phyloP scores from a whole-genome alignment of 2,113 vertebrate species.

The Dicaeum eximium region DNA sequence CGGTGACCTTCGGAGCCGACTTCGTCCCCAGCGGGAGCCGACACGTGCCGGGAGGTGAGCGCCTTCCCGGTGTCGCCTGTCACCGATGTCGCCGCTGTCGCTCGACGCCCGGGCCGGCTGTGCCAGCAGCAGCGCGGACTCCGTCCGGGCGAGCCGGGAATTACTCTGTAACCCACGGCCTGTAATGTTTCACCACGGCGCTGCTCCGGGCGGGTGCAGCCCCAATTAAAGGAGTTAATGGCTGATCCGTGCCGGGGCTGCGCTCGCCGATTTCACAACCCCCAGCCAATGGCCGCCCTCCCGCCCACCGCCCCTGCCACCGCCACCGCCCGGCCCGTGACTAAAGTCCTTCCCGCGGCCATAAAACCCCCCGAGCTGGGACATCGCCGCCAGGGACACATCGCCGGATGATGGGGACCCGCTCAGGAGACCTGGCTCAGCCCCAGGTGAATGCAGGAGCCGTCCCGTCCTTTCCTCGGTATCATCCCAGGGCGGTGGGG shows the following conservation, averaged over 20 bases:
- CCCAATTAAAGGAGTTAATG: conserved; percentile 57
- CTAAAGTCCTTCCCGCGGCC: conserved; percentile 62
- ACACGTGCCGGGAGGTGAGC: not conserved
- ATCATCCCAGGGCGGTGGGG: not conserved
- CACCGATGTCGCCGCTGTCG: not conserved
- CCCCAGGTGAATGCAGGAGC: conserved; percentile 44
- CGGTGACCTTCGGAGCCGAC: conserved; percentile 39
- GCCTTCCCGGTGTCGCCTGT: not conserved
- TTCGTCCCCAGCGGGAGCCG: not conserved
- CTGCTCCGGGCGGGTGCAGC: not conserved
- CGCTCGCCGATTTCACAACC: conserved; percentile 43
- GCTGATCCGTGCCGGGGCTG: conserved; percentile 20
- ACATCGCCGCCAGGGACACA: not conserved
- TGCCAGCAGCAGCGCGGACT: not conserved
- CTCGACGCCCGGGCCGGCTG: not conserved
- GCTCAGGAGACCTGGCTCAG: conserved; percentile 8
- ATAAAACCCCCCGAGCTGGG: conserved; percentile 14
- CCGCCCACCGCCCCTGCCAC: not conserved
- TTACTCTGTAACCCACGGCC: conserved; percentile 1
- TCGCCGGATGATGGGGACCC: conserved; percentile 34
- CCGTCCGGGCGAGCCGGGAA: not conserved
- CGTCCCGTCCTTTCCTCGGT: not conserved
- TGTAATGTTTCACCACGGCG: not conserved
- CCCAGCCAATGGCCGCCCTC: not conserved
- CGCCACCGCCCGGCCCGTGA: not conserved